phyloP scores from a whole-genome alignment of 2,113 vertebrate species.

The Rafetus swinhoei region DNA sequence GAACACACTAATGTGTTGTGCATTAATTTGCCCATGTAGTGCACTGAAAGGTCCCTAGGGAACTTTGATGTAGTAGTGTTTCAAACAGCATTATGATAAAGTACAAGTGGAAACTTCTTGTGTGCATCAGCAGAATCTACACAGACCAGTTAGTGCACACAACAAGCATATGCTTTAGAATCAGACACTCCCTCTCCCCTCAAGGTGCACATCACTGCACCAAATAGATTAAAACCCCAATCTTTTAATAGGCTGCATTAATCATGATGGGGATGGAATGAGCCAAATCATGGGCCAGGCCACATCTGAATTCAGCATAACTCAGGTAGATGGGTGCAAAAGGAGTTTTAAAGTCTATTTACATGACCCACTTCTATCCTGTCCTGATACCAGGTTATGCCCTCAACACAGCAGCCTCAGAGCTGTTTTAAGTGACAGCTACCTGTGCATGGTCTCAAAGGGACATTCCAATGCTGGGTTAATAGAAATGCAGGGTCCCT shows the following conservation, averaged over 20 bases:
- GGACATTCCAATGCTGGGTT: neutral
- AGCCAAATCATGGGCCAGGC: neutral
- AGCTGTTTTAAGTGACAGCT: neutral
- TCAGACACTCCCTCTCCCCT: neutral
- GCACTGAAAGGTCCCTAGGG: neutral
- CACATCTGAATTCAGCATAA: neutral
- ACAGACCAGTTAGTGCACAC: neutral
- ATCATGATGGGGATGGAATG: neutral
- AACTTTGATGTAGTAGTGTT: neutral
- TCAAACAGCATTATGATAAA: neutral
- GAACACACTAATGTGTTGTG: neutral
- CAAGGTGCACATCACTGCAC: neutral
- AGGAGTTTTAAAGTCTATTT: neutral
- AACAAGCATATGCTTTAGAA: neutral
- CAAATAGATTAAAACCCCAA: neutral
- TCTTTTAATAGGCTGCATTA: neutral
- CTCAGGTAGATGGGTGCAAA: neutral
- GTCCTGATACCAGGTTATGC: neutral
- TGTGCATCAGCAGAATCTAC: neutral
- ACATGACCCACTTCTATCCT: neutral
- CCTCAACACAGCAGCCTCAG: neutral
- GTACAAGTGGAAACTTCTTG: neutral
- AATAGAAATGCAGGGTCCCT: neutral
- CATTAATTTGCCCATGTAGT: neutral
- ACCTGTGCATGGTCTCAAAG: neutral